Evolutionary conservation across 2,888 invertebrate genomes (phyloP).

Genomic region (Archips xylosteana): DNA sequence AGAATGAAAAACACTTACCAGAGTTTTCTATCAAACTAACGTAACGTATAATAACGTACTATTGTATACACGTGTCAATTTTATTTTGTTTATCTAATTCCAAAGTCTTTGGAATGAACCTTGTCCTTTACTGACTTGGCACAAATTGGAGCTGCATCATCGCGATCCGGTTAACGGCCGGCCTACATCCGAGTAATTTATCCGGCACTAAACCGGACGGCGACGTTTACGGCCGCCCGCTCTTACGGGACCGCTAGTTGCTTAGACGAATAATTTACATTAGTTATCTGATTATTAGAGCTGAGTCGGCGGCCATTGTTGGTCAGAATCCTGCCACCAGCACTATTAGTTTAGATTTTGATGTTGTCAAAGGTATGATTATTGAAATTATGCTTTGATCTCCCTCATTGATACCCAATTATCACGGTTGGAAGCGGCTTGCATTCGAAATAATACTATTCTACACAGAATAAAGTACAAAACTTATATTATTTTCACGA

Average conservation of each 20-base stretch:
- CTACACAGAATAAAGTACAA: too few species aligned
- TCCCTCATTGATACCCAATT: too few species aligned
- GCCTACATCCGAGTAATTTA: constrained; percentile 18
- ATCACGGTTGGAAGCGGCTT: too few species aligned
- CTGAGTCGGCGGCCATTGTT: neutral
- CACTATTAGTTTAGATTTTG: neutral
- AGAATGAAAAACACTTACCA: too few species aligned
- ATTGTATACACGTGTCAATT: too few species aligned
- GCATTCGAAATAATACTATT: too few species aligned
- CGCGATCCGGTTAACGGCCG: constrained; percentile 7
- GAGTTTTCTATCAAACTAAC: too few species aligned
- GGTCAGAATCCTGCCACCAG: neutral
- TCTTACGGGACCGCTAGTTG: neutral
- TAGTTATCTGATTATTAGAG: constrained; percentile 11
- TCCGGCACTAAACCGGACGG: constrained; percentile 24
- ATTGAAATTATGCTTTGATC: too few species aligned
- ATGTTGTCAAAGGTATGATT: too few species aligned
- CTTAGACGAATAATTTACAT: constrained; percentile 1
- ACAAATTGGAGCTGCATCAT: constrained; percentile 14
- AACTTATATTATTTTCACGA: too few species aligned
- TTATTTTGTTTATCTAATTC: neutral
- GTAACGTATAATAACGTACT: too few species aligned
- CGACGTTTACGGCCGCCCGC: constrained; percentile 11
- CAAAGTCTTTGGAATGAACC: neutral
- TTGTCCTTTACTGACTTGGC: neutral